Conservation (phyloP, 2,888 invertebrate species). For the Pandemis heparana region DNA sequence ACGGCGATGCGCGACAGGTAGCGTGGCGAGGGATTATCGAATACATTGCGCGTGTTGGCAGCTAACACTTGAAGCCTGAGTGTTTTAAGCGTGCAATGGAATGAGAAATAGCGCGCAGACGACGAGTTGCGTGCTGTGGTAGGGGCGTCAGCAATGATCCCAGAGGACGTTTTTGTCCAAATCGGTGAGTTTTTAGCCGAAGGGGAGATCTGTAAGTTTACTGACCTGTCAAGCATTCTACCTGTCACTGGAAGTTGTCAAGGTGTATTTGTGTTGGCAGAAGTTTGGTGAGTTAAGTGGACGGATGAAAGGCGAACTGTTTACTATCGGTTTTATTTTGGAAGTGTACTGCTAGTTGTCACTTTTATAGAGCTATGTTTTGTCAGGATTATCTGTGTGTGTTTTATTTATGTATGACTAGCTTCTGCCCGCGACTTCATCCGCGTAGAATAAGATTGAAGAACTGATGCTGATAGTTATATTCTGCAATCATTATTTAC, state of each 20-base stretch:
- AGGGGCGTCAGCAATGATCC: neutral
- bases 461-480: too few species aligned
- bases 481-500: too few species aligned
- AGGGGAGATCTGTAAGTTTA: slow-evolving; percentile 14
- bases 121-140: too few species aligned
- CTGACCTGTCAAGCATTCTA: slow-evolving; percentile 17
- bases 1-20: neutral
- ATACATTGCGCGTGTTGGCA: neutral
- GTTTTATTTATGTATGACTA: too few species aligned
- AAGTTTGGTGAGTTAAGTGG: slow-evolving; percentile 13
- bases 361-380: neutral
- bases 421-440: too few species aligned
- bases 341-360: neutral
- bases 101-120: neutral
- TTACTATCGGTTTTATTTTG: neutral
- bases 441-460: too few species aligned
- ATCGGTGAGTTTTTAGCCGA: slow-evolving; percentile 20
- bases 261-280: slow-evolving; percentile 29
- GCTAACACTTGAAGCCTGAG: neutral
- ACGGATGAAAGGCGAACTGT: neutral
- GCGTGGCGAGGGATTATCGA: neutral
- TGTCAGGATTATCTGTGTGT: too few species aligned
- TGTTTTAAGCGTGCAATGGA: neutral
- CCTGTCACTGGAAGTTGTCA: slow-evolving; percentile 16
- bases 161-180: slow-evolving; percentile 34